These are phyloP conservation scores for Eilema caniola DNA, from an alignment of 2,888 invertebrate species.

Conservation along the genomic window DNA sequence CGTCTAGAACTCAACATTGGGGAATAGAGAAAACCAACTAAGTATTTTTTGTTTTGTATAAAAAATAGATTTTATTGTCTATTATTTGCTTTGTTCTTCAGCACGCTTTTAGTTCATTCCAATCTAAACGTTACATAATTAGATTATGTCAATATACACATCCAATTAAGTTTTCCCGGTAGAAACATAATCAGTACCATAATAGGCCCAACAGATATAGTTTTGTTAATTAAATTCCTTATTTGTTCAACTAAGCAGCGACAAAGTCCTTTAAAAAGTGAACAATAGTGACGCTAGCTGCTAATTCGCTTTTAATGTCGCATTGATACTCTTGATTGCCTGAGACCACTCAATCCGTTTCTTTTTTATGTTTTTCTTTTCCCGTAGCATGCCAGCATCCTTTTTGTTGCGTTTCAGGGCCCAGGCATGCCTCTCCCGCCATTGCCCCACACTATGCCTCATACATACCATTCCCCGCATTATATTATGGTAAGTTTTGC, in stretches of 20 bases:
- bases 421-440: constrained; percentile 84
- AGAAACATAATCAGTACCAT: background rate
- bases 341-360: constrained; percentile 48
- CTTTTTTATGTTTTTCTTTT: constrained; percentile 60
- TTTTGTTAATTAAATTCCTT: background rate
- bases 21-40: background rate
- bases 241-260: background rate
- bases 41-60: background rate
- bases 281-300: constrained; percentile 23
- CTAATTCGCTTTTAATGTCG: constrained; percentile 61
- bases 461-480: constrained; percentile 86
- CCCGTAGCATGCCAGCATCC: constrained; percentile 82
- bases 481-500: constrained; percentile 84
- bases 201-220: background rate
- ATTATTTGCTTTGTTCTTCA: background rate
- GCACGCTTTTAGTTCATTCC: constrained; percentile 2
- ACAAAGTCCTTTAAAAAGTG: constrained; percentile 7
- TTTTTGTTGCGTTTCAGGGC: constrained; percentile 84
- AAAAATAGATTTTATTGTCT: background rate
- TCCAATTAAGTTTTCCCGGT: background rate
- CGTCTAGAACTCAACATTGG: background rate
- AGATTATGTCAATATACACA: constrained; percentile 1
- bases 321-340: constrained; percentile 52
- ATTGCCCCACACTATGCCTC: constrained; percentile 85
- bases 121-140: background rate